These are phyloP conservation scores for Caenorhabditis becei DNA, from an alignment of 2,888 invertebrate species.

Conservation along the genomic window DNA sequence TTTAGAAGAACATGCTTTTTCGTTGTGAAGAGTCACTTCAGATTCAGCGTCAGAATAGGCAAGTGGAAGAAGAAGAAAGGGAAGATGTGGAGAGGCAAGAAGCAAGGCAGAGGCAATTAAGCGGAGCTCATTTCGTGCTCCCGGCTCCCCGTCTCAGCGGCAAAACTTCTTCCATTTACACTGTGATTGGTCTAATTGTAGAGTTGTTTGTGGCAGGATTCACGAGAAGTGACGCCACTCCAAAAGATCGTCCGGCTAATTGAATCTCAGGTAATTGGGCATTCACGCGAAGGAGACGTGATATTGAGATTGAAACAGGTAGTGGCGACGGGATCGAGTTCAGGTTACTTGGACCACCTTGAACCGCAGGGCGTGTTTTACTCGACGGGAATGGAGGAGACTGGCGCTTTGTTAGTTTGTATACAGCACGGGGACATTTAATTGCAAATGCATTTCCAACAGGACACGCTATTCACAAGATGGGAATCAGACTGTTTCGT, in stretches of 20 bases:
- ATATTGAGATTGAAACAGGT: neutral
- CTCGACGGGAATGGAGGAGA: too few relatives aligned
- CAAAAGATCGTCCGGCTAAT: neutral
- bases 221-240: neutral
- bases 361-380: too few relatives aligned
- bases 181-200: neutral
- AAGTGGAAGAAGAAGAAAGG: neutral
- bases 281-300: slow-evolving; percentile 8
- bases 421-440: too few relatives aligned
- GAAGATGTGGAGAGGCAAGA: neutral
- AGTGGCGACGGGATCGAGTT: too few relatives aligned
- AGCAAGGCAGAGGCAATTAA: neutral
- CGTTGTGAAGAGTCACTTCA: slow-evolving; percentile 5
- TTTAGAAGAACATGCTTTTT: too few relatives aligned
- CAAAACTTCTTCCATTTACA: neutral
- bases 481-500: too few relatives aligned
- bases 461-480: too few relatives aligned
- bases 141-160: too few relatives aligned
- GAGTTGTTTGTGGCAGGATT: neutral
- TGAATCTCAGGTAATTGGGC: slow-evolving; percentile 13
- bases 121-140: neutral
- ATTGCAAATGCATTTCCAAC: too few relatives aligned
- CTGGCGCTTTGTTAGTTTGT: too few relatives aligned
- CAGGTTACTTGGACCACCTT: too few relatives aligned
- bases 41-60: slow-evolving; percentile 3